phyloP scores from a whole-genome alignment of 2,888 invertebrate species.

The Protodeltote pygarga region DNA sequence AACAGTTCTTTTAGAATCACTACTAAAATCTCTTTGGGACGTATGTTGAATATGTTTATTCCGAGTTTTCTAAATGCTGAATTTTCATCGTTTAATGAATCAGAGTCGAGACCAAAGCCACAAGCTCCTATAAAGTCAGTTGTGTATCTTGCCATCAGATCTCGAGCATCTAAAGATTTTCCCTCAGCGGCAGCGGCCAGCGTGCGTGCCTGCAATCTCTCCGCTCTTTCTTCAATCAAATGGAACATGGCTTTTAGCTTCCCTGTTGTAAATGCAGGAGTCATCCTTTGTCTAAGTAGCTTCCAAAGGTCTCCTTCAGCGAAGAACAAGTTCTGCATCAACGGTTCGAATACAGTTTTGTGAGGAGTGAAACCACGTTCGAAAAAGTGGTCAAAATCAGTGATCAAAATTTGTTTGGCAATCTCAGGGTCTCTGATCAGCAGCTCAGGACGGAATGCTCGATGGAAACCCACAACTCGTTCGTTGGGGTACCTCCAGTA shows the following conservation, averaged over 20 bases:
- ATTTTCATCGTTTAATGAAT: conserved; percentile 56
- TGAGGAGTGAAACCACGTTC: conserved; percentile 47
- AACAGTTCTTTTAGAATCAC: conserved; percentile 21
- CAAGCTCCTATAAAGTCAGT: conserved; percentile 67
- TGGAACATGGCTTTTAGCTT: conserved; percentile 66
- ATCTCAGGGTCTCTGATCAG: conserved; percentile 60
- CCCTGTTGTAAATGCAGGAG: conserved; percentile 60
- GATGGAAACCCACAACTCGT: conserved; percentile 58
- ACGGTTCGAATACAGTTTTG: conserved; percentile 47
- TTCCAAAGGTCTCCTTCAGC: conserved; percentile 63
- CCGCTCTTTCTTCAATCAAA: conserved; percentile 58
- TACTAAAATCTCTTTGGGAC: not conserved
- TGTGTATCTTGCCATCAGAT: conserved; percentile 63
- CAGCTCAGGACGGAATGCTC: conserved; percentile 52
- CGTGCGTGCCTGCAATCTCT: conserved; percentile 48
- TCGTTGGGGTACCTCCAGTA: conserved; percentile 58
- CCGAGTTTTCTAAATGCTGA: conserved; percentile 56
- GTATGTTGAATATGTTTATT: conserved; percentile 26
- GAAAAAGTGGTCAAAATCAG: conserved; percentile 41
- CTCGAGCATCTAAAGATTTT: conserved; percentile 51
- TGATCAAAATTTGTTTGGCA: conserved; percentile 49
- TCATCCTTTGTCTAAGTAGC: conserved; percentile 58
- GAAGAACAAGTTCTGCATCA: conserved; percentile 59
- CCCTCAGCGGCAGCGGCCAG: conserved; percentile 30
- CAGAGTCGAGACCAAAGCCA: conserved; percentile 60